phyloP scores from a whole-genome alignment of 2,888 invertebrate genomes.

The Conistra vaccinii region DNA sequence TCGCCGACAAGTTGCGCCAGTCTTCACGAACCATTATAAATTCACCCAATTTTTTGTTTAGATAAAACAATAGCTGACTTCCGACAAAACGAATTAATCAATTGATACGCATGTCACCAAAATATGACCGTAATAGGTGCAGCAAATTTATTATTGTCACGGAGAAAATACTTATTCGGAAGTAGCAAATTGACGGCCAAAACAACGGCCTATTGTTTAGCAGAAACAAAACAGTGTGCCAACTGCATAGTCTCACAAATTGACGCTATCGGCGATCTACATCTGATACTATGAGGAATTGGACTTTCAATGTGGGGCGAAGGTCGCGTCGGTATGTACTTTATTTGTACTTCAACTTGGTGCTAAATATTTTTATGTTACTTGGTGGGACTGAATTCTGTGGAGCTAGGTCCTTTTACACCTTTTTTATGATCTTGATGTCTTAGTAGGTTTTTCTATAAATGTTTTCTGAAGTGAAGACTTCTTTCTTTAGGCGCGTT shows the following conservation, averaged over 20 bases:
- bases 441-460: no score
- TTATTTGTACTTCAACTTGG: conserved; percentile 32
- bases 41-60: background rate
- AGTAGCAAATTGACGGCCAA: conserved; percentile 52
- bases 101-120: conserved; percentile 21
- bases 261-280: conserved; percentile 67
- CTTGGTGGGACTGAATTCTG: background rate
- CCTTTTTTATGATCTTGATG: no score
- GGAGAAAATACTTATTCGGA: conserved; percentile 54
- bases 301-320: conserved; percentile 60
- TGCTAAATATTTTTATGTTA: conserved; percentile 19
- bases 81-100: conserved; percentile 50
- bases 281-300: conserved; percentile 62
- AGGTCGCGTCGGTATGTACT: conserved; percentile 54
- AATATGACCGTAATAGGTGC: conserved; percentile 27
- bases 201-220: conserved; percentile 51
- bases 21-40: no score
- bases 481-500: no score
- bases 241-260: conserved; percentile 52
- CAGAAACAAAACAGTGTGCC: conserved; percentile 54
- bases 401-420: background rate
- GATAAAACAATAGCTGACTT: conserved; percentile 31
- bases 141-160: conserved; percentile 53
- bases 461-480: no score
- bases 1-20: no score